Percentiles rank a stretch among this genome's conserved stretches.
Conservation (phyloP, 2,888 invertebrate genomes). For the Reticulitermes lucifugus region DNA sequence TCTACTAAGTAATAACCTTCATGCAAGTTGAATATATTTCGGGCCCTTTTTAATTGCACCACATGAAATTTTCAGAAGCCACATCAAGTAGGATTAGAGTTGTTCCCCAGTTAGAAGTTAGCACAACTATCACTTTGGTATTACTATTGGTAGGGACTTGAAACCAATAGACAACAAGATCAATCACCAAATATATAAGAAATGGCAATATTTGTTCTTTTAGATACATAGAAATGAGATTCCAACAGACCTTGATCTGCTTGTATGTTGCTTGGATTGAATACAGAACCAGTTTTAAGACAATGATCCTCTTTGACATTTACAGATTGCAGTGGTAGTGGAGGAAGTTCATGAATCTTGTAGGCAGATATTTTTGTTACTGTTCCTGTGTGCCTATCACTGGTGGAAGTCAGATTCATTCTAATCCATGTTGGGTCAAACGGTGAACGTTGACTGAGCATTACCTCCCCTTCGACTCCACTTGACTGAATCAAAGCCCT, state of each 20-base stretch:
- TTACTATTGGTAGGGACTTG: no score
- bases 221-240: no score
- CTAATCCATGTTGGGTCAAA: constrained; percentile 87
- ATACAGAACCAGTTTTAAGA: constrained; percentile 73
- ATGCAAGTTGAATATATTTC: no score
- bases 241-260: constrained; percentile 46
- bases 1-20: no score
- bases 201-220: no score
- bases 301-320: constrained; percentile 50
- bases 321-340: constrained; percentile 66
- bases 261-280: constrained; percentile 74
- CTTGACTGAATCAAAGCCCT: constrained; percentile 80
- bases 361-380: constrained; percentile 61
- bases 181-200: no score
- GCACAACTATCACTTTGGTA: no score
- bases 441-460: constrained; percentile 81
- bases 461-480: constrained; percentile 84
- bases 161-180: no score
- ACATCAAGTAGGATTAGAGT: no score
- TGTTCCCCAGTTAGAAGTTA: no score
- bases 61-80: no score
- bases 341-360: constrained; percentile 78
- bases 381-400: neutral
- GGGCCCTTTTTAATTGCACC: no score
- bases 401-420: constrained; percentile 64